phyloP scores from a whole-genome alignment of 2,888 invertebrate genomes.

The Acrobasis repandana region DNA sequence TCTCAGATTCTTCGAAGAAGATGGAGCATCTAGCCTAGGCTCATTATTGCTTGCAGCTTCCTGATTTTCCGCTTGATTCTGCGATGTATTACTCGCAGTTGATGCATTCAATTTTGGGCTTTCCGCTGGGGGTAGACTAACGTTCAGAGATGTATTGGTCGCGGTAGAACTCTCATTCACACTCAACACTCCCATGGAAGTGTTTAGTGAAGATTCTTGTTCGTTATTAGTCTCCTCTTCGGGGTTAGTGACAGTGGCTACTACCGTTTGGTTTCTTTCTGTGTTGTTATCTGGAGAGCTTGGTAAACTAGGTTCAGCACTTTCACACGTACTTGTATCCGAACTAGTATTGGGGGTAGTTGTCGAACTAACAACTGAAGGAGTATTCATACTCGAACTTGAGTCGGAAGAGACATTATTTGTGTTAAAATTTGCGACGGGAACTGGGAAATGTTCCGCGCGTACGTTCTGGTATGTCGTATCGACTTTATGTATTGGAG shows the following conservation, averaged over 20 bases:
- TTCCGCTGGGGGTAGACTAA: slow-evolving; percentile 67
- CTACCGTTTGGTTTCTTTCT: slow-evolving; percentile 52
- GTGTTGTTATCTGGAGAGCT: slow-evolving; percentile 82
- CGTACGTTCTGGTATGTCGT: slow-evolving; percentile 67
- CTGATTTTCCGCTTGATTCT: slow-evolving; percentile 47
- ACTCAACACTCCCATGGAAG: slow-evolving; percentile 69
- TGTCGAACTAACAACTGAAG: slow-evolving; percentile 83
- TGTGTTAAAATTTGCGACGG: slow-evolving; percentile 51
- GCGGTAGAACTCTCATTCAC: slow-evolving; percentile 75
- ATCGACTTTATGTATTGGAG: slow-evolving; percentile 58
- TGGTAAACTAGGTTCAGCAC: slow-evolving; percentile 89
- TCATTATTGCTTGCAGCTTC: slow-evolving; percentile 53
- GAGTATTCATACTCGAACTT: slow-evolving; percentile 86
- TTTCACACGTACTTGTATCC: slow-evolving; percentile 86
- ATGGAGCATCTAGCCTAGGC: slow-evolving; percentile 54
- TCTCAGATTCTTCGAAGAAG: slow-evolving; percentile 59
- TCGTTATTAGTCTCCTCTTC: slow-evolving; percentile 50
- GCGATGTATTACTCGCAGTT: slow-evolving; percentile 39
- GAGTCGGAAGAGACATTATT: slow-evolving; percentile 85
- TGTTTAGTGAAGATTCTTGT: slow-evolving; percentile 54
- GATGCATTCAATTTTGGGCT: slow-evolving; percentile 63
- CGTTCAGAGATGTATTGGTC: slow-evolving; percentile 73
- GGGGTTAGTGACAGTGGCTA: slow-evolving; percentile 26
- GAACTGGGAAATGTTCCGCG: slow-evolving; percentile 56
- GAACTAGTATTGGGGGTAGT: slow-evolving; percentile 88